Evolutionary conservation across 1,140 invertebrate genomes (phyloP), one percentile per base, ranked within the genome.

Genomic region (Scaptomyza hsui): DNA sequence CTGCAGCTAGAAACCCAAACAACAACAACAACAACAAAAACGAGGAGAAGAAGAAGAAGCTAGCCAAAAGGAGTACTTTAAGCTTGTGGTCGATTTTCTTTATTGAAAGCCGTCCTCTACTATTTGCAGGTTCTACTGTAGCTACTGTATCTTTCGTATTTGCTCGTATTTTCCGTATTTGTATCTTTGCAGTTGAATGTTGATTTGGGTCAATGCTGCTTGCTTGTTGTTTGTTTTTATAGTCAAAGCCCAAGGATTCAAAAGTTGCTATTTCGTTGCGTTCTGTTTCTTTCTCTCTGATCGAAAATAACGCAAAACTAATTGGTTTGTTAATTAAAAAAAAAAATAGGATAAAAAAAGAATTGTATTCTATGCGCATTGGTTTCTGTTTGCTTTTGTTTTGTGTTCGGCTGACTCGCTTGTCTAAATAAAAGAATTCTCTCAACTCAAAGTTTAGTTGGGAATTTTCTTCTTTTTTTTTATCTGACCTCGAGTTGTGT

Each of bases 261-360:
- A 55, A 29, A 75, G 60, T 72, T 75, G 67, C 64, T 75, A 71
- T 74, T 53, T 69, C 12, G 32, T 42, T 44, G 19, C 4, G 6
- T 29, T 29, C 21, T 56, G 48, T 51, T 12, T 18, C 39, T 9
- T 29, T 53, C 44, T 65, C 44, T 29, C 26, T 29, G 26, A 55
- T 71, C 53, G 56, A 75, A 29, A 78, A 82, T 78, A 88, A 82
- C 71, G 64, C 26, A 78, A 78, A 82, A 88, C 82, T 86, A 86
- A 86, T 86, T 86, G 82, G 82, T 86, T 86, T 88, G 83, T 86
- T 86, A 86, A 86, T 86, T 86, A 86, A 86, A 83, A 86, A 78
- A 21, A 21, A 21, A 21, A 21, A 21, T 2, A 4, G 2, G 4
- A 21, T 4, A 4, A 21, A 29, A 29, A 29, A 2, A 2, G 2